Evolutionary conservation across 1,140 invertebrate genomes (phyloP), one percentile per base, ranked within the genome.

Genomic region (Gerris buenoi): DNA sequence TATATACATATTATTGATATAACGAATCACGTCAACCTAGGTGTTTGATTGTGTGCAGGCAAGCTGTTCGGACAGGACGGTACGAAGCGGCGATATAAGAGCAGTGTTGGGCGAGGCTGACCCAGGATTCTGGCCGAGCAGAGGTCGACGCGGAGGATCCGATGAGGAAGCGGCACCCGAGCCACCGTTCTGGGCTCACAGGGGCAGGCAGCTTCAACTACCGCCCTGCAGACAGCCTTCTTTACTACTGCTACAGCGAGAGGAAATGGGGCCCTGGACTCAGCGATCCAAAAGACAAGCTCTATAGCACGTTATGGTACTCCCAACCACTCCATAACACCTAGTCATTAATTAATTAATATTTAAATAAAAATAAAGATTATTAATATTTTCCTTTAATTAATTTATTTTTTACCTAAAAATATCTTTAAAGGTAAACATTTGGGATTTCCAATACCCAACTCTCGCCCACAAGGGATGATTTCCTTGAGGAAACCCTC

Each of bases 131-230:
- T 68, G 67, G 67, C 67, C 67, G 10, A 63, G 25, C 13, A 27
- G 67, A 46, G 67, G 67, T n/a, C 64, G 67, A 3, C 64, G 67
- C 2, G 63, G 29, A 18, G 14, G 25, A 25, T 15, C 25, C 15
- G 18, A 10, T 28, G 27, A 33, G 10, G 27, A 29, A 3, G 29
- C 22, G 23, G 25, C 27, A 18, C 27, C 64, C 14, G 25, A 33
- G 59, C 64, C 67, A 15, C 65, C 65, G 59, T 66, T 66, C 59
- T 66, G 65, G 65, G 65, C 65, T 15, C 25, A 66, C 65, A 25
- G 65, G 58, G 65, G 65, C 5, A 25, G 65, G 58, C 27, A 60
- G 28, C 23, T 61, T 10, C 13, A 22, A 27, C 59, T 23, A 14
- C 28, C 57, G 15, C 27, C 65, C 13, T 28, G 26, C 1, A 18